Base-by-base conservation (phyloP, 2,888 invertebrate species). In the Osedax frankpressi region DNA sequence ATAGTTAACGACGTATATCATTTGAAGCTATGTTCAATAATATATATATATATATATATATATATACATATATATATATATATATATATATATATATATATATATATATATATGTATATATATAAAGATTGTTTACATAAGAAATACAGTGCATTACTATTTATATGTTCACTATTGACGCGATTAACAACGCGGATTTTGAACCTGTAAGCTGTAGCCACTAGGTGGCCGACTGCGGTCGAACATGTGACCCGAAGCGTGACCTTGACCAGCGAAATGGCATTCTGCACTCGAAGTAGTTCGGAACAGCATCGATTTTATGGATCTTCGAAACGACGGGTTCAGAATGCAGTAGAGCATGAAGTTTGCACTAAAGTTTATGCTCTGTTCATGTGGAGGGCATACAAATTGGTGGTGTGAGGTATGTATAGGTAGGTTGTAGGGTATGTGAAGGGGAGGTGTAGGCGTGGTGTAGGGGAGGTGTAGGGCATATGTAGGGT, bases 291-390 rank as follows among this genome's bases (percentile, higher is more conserved):
- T 44, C 6, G 44, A 44, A 19, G 44, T 44, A 6, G 44, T 19
- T 44, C 44, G 6, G 44, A 44, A 44, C 44, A 44, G 44, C 44
- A 44, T 44, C 6, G 44, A 44, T 30, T 79, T 77, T 70, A 83
- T 77, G 1, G 90, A 90, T 79, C 88, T 89, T 44, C 90, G 88
- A 82, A 90, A 91, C 80, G 90, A 90, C 80, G 90, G 89, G 77
- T 90, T 90, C 83, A 90, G 90, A 75, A 90, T 87, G 82, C 90
- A 90, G 84, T 91, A 91, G 75, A 91, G 89, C 83, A 90, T 90
- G 86, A 91, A 91, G 59, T 90, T 90, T 76, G 90, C 76, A 30
- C 90, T 90, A 83, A 90, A 91, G 84, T 90, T 90, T 77, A 89
- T 88, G 70, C 90, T 86, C 85, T 91, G 90, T 81, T n/a, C n/a